Percentiles rank a stretch among this genome's conserved stretches.
phyloP scores from a whole-genome alignment of 2,888 invertebrate species.

The Amblyteles armatorius region DNA sequence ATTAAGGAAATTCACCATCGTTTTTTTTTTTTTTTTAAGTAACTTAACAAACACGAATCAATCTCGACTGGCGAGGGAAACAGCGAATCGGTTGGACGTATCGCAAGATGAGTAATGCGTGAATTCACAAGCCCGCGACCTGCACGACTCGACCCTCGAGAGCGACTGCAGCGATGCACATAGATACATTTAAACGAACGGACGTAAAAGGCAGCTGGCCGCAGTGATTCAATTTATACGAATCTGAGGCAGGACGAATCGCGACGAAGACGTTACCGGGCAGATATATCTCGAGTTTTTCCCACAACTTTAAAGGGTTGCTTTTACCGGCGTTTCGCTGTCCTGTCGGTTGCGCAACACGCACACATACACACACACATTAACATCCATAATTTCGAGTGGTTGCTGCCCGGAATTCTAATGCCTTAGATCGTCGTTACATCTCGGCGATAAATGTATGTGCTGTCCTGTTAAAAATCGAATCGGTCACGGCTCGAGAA shows the following conservation, averaged over 20 bases:
- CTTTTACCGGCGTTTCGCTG: conserved; percentile 59
- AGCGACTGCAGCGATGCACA: background rate
- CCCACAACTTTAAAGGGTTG: conserved; percentile 64
- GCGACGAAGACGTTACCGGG: conserved; percentile 64
- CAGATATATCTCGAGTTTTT: conserved; percentile 54
- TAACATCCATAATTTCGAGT: conserved; percentile 59
- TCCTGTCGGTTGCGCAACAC: conserved; percentile 32
- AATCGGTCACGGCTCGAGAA: conserved; percentile 83
- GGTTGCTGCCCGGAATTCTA: conserved; percentile 61
- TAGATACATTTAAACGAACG: background rate
- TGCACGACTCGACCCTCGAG: background rate
- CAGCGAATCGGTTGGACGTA: background rate
- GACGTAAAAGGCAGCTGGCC: conserved; percentile 46
- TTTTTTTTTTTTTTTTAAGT: background rate
- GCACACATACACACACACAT: conserved; percentile 19
- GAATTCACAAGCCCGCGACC: background rate
- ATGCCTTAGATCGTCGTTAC: conserved; percentile 60
- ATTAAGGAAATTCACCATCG: background rate
- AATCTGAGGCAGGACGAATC: conserved; percentile 69
- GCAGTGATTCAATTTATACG: conserved; percentile 54
- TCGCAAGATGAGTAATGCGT: background rate
- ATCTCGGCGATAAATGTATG: conserved; percentile 50
- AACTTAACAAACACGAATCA: background rate
- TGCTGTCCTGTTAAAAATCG: conserved; percentile 82
- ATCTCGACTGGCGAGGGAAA: background rate